Evolutionary conservation across 2,888 invertebrate genomes (phyloP), one percentile per base, ranked within the genome.

Genomic region (Petrophora chlorosata): DNA sequence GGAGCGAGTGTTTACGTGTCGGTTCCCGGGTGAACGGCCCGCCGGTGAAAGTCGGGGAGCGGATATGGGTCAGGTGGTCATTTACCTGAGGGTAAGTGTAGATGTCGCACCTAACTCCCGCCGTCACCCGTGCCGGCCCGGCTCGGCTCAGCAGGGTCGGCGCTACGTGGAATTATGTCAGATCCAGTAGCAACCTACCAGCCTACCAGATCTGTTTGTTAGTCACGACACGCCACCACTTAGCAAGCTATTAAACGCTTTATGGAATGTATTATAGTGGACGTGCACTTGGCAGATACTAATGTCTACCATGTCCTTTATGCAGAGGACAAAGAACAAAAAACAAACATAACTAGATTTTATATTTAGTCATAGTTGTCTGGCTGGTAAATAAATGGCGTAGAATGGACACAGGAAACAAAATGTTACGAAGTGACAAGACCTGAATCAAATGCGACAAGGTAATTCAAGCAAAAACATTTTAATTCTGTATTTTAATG

Each of bases 31-130:
- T 88, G 79, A 87, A 88, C 70, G 88, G 71, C 86, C n/a, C 89
- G 74, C 72, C 73, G 84, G 87, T 84, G 86, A 87, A 88, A 87
- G 87, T 84, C 76, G 81, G 79, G 76, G 75, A 71, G 67, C 65
- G 67, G 73, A 87, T 87, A 87, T 89, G 79, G 89, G 89, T 88
- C 87, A 88, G 75, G 81, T 88, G 88, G 87, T 83, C 86, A 79
- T 87, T 87, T 87, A 89, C 89, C 86, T 82, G 73, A 80, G 80
- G 83, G 83, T 83, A 73, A 71, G 69, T 61, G 63, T 63, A 64
- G 68, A 65, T 62, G 69, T 67, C 71, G 63, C 70, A 63, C 68
- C 70, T 67, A 68, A 67, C 63, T 59, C 41, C 50, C 58, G 38
- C 38, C n/a, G n/a, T n/a, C n/a, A n/a, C n/a, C n/a, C n/a, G 30